A percentile compares a stretch with the other conserved stretches of the same genome.
These are phyloP conservation scores for Drosophila siamana DNA, from an alignment of 2,888 invertebrate species.

Conservation along the genomic window DNA sequence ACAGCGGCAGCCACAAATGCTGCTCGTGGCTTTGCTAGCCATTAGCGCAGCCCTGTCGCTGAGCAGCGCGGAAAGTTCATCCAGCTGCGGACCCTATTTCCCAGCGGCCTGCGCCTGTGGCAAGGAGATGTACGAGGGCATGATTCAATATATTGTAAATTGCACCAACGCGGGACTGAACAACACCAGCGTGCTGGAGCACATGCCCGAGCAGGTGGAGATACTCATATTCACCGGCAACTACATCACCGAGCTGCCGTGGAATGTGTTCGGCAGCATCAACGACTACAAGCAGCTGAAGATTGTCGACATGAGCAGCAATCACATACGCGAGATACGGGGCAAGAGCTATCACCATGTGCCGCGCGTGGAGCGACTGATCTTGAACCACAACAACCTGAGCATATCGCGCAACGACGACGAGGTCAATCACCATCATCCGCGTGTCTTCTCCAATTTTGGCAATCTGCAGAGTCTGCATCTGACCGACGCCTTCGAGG, in stretches of 20 bases:
- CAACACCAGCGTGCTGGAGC: slow-evolving; percentile 87
- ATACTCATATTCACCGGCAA: slow-evolving; percentile 91
- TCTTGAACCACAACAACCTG: slow-evolving; percentile 90
- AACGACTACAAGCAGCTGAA: slow-evolving; percentile 87
- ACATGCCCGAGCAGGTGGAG: slow-evolving; percentile 89
- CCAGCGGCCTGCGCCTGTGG: slow-evolving; percentile 87
- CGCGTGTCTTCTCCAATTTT: slow-evolving; percentile 90
- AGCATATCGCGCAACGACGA: slow-evolving; percentile 87
- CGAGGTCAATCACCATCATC: slow-evolving; percentile 88
- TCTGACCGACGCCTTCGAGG: slow-evolving; percentile 90
- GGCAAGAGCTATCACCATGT: slow-evolving; percentile 92
- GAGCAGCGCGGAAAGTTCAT: slow-evolving; percentile 55
- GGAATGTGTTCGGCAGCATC: slow-evolving; percentile 90
- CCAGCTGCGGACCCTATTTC: slow-evolving; percentile 86
- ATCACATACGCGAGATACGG: slow-evolving; percentile 89
- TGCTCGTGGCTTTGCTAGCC: slow-evolving; percentile 50
- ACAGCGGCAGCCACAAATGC: slow-evolving; percentile 44
- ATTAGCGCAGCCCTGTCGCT: slow-evolving; percentile 52
- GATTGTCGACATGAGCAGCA: slow-evolving; percentile 91
- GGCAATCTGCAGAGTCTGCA: slow-evolving; percentile 89
- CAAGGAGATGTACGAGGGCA: slow-evolving; percentile 86
- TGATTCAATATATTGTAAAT: slow-evolving; percentile 88
- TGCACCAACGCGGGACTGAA: slow-evolving; percentile 89
- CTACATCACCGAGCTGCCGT: slow-evolving; percentile 88
- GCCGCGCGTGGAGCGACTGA: slow-evolving; percentile 88